These are phyloP conservation scores for Megalops cyprinoides DNA, from an alignment of 2,797 vertebrate species.

Conservation along the genomic window DNA sequence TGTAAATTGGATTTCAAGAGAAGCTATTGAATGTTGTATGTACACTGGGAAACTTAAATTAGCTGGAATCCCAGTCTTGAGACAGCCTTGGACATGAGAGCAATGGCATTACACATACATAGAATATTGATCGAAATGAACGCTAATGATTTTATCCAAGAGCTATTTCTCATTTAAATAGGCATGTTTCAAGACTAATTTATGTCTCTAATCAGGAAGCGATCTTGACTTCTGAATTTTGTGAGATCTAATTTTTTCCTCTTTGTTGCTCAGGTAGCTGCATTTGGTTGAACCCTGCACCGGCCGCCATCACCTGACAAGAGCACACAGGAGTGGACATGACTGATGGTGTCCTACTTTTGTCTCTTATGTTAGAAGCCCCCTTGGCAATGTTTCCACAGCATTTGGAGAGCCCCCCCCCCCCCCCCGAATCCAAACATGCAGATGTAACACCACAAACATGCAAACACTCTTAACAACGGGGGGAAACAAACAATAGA, in stretches of 20 bases:
- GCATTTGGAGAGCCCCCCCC: slow-evolving; percentile 23
- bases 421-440: slow-evolving; percentile 53
- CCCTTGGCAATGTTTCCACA: slow-evolving; percentile 10
- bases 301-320: neutral
- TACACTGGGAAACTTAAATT: no score
- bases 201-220: neutral
- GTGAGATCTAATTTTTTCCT: neutral
- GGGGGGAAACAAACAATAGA: slow-evolving; percentile 46
- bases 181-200: neutral
- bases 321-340: neutral
- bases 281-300: neutral
- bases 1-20: no score
- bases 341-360: neutral
- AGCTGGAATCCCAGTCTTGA: neutral
- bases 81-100: no score
- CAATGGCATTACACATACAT: no score
- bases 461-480: slow-evolving; percentile 54
- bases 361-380: neutral
- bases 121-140: no score
- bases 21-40: no score
- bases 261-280: slow-evolving; percentile 20
- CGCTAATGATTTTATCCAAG: slow-evolving; percentile 16
- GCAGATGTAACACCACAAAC: slow-evolving; percentile 53
- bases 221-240: neutral
- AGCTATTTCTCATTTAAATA: slow-evolving; percentile 20